Evolutionary conservation across 2,797 vertebrate genomes (phyloP).

Genomic region (Phataginus tricuspis): DNA sequence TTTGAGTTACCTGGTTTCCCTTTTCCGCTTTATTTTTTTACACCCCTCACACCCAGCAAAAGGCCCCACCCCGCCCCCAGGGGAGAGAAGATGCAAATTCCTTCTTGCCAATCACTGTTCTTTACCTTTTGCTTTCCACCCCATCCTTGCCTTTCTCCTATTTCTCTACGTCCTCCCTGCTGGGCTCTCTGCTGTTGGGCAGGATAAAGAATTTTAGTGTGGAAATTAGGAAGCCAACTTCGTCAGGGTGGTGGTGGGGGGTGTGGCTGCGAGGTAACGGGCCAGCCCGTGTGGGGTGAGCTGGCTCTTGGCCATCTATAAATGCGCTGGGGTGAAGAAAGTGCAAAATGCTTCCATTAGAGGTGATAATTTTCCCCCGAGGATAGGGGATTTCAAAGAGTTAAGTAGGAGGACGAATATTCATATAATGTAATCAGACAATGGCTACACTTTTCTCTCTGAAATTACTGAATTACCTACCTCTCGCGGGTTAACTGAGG

Average conservation of each 20-base stretch:
- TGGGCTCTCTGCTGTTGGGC: conserved; percentile 20
- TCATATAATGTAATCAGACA: conserved; percentile 97
- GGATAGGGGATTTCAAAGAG: conserved; percentile 83
- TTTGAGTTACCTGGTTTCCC: neutral
- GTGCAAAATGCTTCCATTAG: conserved; percentile 76
- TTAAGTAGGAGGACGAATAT: conserved; percentile 91
- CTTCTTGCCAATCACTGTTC: neutral
- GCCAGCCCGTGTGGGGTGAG: conserved; percentile 57
- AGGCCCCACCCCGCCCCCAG: conserved; percentile 81
- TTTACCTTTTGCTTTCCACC: neutral
- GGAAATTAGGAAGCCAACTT: conserved; percentile 80
- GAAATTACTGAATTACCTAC: conserved; percentile 83
- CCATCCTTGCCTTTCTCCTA: neutral
- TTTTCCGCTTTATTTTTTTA: neutral
- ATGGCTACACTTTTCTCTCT: conserved; percentile 93
- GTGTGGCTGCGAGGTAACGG: conserved; percentile 51
- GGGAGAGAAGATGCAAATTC: conserved; percentile 70
- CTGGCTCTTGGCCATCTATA: neutral
- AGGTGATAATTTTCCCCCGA: conserved; percentile 77
- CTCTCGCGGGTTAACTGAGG: conserved; percentile 64
- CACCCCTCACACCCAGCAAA: neutral
- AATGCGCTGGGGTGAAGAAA: conserved; percentile 62
- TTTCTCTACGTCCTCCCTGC: conserved; percentile 41
- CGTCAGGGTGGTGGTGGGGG: conserved; percentile 52
- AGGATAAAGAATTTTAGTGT: conserved; percentile 63